Base-by-base conservation (phyloP, 1,140 invertebrate genomes). In the Zophobas atratus region DNA sequence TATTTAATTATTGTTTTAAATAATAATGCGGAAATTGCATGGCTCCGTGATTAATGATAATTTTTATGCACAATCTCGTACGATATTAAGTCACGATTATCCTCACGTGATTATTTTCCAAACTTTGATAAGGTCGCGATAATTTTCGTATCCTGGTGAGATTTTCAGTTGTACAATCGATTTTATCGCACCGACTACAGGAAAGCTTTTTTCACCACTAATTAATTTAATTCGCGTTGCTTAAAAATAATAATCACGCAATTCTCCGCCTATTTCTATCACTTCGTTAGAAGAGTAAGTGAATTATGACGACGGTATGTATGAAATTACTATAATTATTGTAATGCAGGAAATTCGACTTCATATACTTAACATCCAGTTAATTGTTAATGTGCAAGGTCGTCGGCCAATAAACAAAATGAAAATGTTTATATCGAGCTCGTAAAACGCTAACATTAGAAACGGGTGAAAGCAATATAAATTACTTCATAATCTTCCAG, bases 291-390 rank as follows among this genome's bases (percentile, higher is more conserved):
- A 2, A 43, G 38, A 67, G 20, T 67, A 33, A 2, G 20, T 43
- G 60, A 43, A 8, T 67, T 67, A 67, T 41, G 20, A 67, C 60
- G 38, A 43, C 4, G 60, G 39, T 43, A 67, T 20, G 39, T 41
- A 67, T 41, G 33, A 67, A 67, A 67, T 67, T 67, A 67, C 60
- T 67, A 67, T 67, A 67, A 67, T 67, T 67, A 67, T 6, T 41
- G 39, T 41, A 20, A 39, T 67, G 3, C 60, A 67, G 60, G 60
- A 67, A 43, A 67, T 67, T 67, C 43, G 39, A 63, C 39, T 67
- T 67, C 41, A 43, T 39, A 67, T 39, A 67, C 57, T 67, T 67
- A 43, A 20, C 60, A 43, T 67, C 60, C 20, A 43, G 20, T 20
- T 67, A 67, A 67, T 67, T 67, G 60, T 67, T 67, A 67, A 67